These are phyloP conservation scores for Troilus luridus DNA, from an alignment of 2,888 invertebrate genomes.

Conservation along the genomic window DNA sequence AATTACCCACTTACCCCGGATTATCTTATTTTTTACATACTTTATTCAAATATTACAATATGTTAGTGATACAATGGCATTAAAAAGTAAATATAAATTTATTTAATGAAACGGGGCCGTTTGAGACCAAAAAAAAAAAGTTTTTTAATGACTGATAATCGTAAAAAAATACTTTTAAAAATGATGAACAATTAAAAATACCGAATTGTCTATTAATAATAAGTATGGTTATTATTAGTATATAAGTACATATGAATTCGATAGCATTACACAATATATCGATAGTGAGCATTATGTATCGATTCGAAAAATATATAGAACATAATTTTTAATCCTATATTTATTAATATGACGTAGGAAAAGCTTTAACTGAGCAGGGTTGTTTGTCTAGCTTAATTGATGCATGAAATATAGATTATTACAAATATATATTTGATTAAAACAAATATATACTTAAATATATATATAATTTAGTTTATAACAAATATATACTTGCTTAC, in stretches of 20 bases:
- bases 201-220: constrained; percentile 22
- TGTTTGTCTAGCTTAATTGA: not conserved
- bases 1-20: too few relatives aligned
- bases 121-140: not conserved
- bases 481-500: not conserved
- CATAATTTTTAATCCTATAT: not conserved
- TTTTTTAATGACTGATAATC: not conserved
- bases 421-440: not conserved
- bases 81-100: not conserved
- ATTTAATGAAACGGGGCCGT: not conserved
- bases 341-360: not conserved
- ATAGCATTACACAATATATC: not conserved
- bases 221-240: not conserved
- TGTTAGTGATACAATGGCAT: not conserved
- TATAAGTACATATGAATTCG: not conserved
- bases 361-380: not conserved
- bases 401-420: not conserved
- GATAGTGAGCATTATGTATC: not conserved
- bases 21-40: too few relatives aligned
- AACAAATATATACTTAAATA: not conserved
- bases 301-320: not conserved
- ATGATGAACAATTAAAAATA: not conserved
- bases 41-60: too few relatives aligned
- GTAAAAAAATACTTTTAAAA: not conserved
- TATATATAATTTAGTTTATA: not conserved